Evolutionary conservation across 2,113 vertebrate species (phyloP).

Genomic region (Apus apus): DNA sequence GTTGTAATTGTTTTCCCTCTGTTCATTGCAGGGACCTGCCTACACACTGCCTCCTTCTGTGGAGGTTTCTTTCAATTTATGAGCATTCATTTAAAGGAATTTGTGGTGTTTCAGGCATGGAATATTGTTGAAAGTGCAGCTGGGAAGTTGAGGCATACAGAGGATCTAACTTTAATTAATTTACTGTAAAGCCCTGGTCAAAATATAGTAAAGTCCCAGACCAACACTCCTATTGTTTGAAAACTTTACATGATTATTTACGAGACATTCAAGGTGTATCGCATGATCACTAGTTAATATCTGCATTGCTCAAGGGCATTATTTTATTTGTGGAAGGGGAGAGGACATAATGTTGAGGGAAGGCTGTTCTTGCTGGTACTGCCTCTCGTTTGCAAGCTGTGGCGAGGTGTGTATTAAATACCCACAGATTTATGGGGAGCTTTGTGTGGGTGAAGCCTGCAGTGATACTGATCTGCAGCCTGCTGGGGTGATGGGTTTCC

Average conservation of each 20-base stretch:
- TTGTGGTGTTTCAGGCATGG: not conserved
- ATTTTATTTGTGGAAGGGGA: not conserved
- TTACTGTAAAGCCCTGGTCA: not conserved
- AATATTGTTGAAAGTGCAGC: not conserved
- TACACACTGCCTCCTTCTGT: not conserved
- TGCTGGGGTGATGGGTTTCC: not conserved
- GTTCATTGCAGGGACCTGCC: not conserved
- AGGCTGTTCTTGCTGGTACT: not conserved
- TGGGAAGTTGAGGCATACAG: not conserved
- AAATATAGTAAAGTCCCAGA: not conserved
- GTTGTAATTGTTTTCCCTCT: not conserved
- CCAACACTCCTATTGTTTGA: not conserved
- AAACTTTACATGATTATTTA: not conserved
- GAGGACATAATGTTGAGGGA: not conserved
- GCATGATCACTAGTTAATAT: not conserved
- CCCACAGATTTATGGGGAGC: not conserved
- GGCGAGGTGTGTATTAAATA: not conserved
- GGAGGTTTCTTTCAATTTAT: not conserved
- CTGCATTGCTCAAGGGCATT: not conserved
- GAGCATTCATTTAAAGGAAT: not conserved
- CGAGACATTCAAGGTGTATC: not conserved
- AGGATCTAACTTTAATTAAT: not conserved
- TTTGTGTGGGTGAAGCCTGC: not conserved
- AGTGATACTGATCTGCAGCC: not conserved
- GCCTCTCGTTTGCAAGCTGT: not conserved